Percentiles rank a stretch among this genome's conserved stretches.
Conservation (phyloP, 2,113 vertebrate genomes). For the Misgurnus anguillicaudatus region DNA sequence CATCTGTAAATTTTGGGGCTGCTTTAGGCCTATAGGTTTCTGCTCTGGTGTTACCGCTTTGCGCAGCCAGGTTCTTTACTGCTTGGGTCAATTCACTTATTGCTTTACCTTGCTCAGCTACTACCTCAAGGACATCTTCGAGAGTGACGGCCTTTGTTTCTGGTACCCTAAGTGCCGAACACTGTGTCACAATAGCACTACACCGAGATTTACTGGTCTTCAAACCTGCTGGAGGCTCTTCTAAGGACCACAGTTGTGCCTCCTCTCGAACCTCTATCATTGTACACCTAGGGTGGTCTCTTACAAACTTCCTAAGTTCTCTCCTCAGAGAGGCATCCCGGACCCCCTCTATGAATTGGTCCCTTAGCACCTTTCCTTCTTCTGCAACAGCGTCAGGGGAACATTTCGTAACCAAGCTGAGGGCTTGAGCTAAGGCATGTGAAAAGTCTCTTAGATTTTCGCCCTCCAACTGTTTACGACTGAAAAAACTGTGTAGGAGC, state of each 20-base stretch:
- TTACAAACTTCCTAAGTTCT: not conserved
- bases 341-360: slow-evolving; percentile 1
- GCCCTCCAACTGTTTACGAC: not conserved
- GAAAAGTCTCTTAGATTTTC: not conserved
- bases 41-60: not conserved
- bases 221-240: no score
- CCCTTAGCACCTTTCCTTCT: not conserved
- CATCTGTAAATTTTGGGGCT: not conserved
- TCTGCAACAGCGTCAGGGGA: not conserved
- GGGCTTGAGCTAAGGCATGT: not conserved
- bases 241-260: not conserved
- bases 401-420: not conserved
- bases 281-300: not conserved
- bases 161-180: not conserved
- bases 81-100: slow-evolving; percentile 20
- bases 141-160: not conserved
- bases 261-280: no score
- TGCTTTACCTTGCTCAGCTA: not conserved
- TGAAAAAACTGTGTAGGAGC: not conserved
- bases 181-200: not conserved
- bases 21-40: not conserved
- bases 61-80: not conserved
- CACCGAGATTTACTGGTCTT: not conserved
- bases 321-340: not conserved
- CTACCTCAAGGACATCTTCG: not conserved